Conservation (phyloP, 2,888 invertebrate species). For the Ichneumoninae sp. region DNA sequence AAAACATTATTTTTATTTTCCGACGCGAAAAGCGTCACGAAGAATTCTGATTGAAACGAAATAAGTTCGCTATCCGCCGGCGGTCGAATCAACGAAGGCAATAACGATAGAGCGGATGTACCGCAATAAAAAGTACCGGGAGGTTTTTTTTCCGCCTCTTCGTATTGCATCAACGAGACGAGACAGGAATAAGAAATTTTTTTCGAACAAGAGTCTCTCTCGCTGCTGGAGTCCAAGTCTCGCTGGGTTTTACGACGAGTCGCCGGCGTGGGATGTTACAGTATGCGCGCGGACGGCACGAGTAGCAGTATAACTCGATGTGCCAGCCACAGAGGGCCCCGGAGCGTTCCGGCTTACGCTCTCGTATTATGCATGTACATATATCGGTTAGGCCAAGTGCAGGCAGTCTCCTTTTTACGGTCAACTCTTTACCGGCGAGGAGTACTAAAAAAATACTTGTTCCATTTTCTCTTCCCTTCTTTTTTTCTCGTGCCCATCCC, state of each 20-base stretch:
- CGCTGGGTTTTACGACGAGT: constrained; percentile 61
- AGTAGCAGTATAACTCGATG: constrained; percentile 31
- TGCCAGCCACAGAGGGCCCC: constrained; percentile 31
- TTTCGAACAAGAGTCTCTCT: constrained; percentile 31
- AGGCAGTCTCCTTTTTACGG: constrained; percentile 54
- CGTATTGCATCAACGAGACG: neutral
- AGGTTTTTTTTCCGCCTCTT: constrained; percentile 21
- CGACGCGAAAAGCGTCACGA: too few relatives aligned
- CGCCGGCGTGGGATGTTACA: constrained; percentile 40
- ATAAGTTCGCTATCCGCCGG: neutral
- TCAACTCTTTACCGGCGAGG: constrained; percentile 47
- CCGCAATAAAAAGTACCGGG: neutral
- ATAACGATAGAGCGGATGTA: constrained; percentile 21
- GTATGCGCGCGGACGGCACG: constrained; percentile 12
- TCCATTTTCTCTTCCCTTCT: constrained; percentile 18
- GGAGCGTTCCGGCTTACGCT: constrained; percentile 28
- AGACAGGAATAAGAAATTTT: constrained; percentile 40
- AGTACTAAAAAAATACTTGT: constrained; percentile 60
- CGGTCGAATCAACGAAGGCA: constrained; percentile 27
- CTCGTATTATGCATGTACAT: constrained; percentile 60
- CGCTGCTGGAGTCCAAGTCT: constrained; percentile 23
- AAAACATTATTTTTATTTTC: too few relatives aligned
- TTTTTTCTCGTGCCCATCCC: constrained; percentile 23
- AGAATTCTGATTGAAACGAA: neutral
- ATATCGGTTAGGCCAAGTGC: constrained; percentile 52